Percentiles rank a stretch among this genome's conserved stretches.
phyloP scores from a whole-genome alignment of 2,888 invertebrate species.

The Allygus modestus region DNA sequence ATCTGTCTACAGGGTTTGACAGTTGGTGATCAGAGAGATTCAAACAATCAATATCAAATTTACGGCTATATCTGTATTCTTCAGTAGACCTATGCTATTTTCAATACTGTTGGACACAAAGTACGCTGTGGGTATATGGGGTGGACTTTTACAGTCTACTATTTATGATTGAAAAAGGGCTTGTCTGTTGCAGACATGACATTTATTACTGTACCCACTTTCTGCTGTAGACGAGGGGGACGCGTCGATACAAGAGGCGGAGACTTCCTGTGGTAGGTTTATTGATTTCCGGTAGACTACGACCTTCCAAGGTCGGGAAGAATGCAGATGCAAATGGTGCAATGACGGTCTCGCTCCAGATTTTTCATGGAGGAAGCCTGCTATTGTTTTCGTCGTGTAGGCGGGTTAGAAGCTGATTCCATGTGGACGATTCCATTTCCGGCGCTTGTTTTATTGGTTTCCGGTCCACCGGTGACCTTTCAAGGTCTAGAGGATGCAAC shows the following conservation, averaged over 20 bases:
- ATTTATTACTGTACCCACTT: constrained; percentile 26
- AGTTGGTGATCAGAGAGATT: too few relatives aligned
- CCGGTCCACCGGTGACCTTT: constrained; percentile 53
- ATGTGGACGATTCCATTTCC: constrained; percentile 44
- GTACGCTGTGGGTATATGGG: neutral
- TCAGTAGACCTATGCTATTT: neutral
- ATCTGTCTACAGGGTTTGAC: too few relatives aligned
- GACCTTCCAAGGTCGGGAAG: constrained; percentile 24
- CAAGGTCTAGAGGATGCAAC: constrained; percentile 38
- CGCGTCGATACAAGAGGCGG: constrained; percentile 28
- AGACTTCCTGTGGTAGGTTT: constrained; percentile 12
- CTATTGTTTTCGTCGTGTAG: constrained; percentile 25
- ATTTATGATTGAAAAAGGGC: constrained; percentile 32
- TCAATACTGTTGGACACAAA: neutral
- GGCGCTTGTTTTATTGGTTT: constrained; percentile 35
- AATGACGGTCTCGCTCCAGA: constrained; percentile 22
- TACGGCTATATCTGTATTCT: too few relatives aligned
- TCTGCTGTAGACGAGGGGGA: constrained; percentile 1
- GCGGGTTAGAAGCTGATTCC: constrained; percentile 4
- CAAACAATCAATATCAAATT: too few relatives aligned
- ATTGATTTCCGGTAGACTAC: constrained; percentile 9
- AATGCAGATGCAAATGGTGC: constrained; percentile 24
- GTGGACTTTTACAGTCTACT: constrained; percentile 2
- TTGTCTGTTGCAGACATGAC: constrained; percentile 23
- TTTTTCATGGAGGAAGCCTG: constrained; percentile 19